Evolutionary conservation across 2,113 vertebrate species (phyloP).

Genomic region (Castor canadensis): DNA sequence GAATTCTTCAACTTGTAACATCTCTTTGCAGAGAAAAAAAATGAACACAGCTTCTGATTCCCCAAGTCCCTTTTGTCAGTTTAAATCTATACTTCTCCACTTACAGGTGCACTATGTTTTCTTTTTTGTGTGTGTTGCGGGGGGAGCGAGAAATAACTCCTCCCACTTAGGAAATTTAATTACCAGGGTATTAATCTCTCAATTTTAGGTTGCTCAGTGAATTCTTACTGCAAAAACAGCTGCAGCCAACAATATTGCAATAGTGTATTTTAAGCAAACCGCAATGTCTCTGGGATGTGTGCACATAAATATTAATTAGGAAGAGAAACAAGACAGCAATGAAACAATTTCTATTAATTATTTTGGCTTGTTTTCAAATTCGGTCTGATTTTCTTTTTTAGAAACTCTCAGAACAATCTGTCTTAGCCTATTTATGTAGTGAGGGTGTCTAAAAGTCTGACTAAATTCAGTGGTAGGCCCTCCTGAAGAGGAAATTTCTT

Average conservation of each 20-base stretch:
- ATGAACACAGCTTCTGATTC: not conserved
- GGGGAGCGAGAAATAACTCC: not conserved
- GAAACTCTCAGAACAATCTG: slow-evolving; percentile 56
- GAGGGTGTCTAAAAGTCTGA: not conserved
- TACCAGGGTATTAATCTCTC: slow-evolving; percentile 37
- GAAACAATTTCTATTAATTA: slow-evolving; percentile 74
- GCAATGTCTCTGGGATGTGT: slow-evolving; percentile 38
- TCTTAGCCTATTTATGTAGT: slow-evolving; percentile 20
- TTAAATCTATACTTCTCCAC: not conserved
- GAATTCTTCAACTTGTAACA: not conserved
- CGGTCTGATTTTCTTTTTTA: slow-evolving; percentile 42
- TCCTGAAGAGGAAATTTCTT: not conserved
- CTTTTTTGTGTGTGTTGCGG: slow-evolving; percentile 34
- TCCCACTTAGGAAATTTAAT: slow-evolving; percentile 41
- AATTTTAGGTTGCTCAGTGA: slow-evolving; percentile 56
- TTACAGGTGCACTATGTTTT: not conserved
- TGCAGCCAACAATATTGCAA: slow-evolving; percentile 60
- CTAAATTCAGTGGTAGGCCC: not conserved
- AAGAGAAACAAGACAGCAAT: slow-evolving; percentile 68
- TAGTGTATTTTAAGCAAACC: slow-evolving; percentile 72
- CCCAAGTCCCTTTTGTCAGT: not conserved
- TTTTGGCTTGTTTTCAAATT: slow-evolving; percentile 71
- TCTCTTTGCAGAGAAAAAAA: not conserved
- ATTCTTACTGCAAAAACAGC: slow-evolving; percentile 55
- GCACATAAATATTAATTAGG: slow-evolving; percentile 79